Base-by-base conservation (phyloP, 2,113 vertebrate species). In the Phylloscopus whistleri region DNA sequence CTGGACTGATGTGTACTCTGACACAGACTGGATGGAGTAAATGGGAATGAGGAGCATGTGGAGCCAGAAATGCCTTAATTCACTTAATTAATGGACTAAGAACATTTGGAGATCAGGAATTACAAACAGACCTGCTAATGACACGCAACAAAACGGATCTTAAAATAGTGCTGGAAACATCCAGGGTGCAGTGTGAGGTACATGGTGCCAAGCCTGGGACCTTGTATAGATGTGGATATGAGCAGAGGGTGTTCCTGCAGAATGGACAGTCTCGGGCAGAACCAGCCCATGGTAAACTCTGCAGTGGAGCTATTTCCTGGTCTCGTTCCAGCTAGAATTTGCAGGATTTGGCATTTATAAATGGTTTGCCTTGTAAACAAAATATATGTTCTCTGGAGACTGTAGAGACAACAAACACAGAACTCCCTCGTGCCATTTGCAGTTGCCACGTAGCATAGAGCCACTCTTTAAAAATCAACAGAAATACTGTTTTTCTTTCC, bases 341-440 rank as follows among this genome's bases (percentile, higher is more conserved):
- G 66, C 91, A 93, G 41, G 37, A 66, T 92, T 91, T 95, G 84
- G 81, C 81, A 95, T 75, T 95, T 95, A 67, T 72, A 95, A 93
- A 82, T 82, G 77, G 84, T 63, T 95, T 95, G 87, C 75, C 89
- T 94, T 85, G 63, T 93, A 94, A 95, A 94, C 93, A 95, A 93
- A 95, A 91, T 91, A 26, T 51, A 74, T 73, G 37, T 90, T 87
- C 89, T 97, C 95, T 69, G 63, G 74, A 91, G 82, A 73, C 84
- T 93, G 89, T 49, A 49, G 81, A 87, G 63, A 90, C 82, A 95
- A 94, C 90, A 95, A 95, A 90, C 75, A 77, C 20, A 79, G 60
- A 93, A 80, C 63, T 95, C 78, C 75, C 74, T 83, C 17, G 0
- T 76, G 84, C 93, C 91, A 85, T 95, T 95, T 96, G 63, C 87